A percentile compares a stretch with the other conserved stretches of the same genome.
Evolutionary conservation across 2,797 vertebrate species (phyloP).

Genomic region (Meda fulgida): DNA sequence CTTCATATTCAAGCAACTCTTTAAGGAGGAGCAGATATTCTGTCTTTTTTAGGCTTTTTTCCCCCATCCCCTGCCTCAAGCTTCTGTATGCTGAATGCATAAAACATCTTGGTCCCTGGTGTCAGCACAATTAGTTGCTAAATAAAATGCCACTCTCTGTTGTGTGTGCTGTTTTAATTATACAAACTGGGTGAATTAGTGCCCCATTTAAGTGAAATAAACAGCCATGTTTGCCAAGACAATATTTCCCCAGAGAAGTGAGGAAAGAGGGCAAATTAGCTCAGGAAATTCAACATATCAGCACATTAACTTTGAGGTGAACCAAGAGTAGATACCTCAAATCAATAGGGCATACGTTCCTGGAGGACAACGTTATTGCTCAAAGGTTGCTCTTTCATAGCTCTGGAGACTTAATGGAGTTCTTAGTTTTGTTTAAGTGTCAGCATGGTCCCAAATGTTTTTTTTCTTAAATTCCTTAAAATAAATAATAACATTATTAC

Average conservation of each 20-base stretch:
- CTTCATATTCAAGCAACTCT: constrained; percentile 96
- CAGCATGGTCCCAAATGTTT: not conserved
- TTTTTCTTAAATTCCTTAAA: not conserved
- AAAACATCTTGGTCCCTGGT: constrained; percentile 89
- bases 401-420: not conserved
- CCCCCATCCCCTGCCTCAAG: constrained; percentile 68
- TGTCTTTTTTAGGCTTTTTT: constrained; percentile 70
- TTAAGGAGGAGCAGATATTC: constrained; percentile 92
- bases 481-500: not conserved
- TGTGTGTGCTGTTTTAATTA: constrained; percentile 94
- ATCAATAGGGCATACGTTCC: constrained; percentile 6
- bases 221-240: constrained; percentile 84
- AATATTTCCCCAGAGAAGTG: constrained; percentile 76
- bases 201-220: constrained; percentile 92
- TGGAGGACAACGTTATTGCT: not conserved
- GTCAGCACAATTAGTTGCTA: constrained; percentile 98
- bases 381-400: not conserved
- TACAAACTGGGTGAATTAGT: constrained; percentile 89
- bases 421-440: not conserved
- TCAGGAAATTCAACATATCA: constrained; percentile 68
- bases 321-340: constrained; percentile 9
- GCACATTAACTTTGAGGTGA: constrained; percentile 55
- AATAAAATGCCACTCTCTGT: constrained; percentile 95
- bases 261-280: constrained; percentile 69
- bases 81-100: constrained; percentile 91